A percentile compares a stretch with the other conserved stretches of the same genome.
phyloP scores from a whole-genome alignment of 2,113 vertebrate species.

The Pterocles burchelli region DNA sequence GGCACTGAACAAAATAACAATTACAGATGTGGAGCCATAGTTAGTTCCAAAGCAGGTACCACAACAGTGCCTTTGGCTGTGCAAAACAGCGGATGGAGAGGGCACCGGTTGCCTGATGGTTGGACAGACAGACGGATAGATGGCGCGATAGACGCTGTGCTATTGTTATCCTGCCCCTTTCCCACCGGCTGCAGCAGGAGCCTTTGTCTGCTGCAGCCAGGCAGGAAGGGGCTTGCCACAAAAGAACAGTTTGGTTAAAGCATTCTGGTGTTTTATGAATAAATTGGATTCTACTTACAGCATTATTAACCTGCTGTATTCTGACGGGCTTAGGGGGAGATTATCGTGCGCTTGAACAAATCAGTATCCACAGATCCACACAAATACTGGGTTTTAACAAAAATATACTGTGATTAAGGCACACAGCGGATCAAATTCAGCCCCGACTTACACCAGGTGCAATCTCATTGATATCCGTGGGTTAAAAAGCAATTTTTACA shows the following conservation, averaged over 20 bases:
- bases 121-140: neutral
- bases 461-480: conserved; percentile 66
- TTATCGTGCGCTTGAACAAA: conserved; percentile 58
- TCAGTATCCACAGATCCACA: conserved; percentile 61
- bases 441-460: conserved; percentile 56
- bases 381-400: conserved; percentile 64
- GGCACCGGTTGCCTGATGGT: rapidly evolving
- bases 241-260: conserved; percentile 71
- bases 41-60: neutral
- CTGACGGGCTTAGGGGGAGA: conserved; percentile 65
- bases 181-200: neutral
- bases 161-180: neutral
- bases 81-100: rapidly evolving
- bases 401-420: conserved; percentile 69
- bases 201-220: conserved; percentile 45
- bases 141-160: neutral
- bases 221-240: conserved; percentile 23
- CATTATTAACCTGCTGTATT: conserved; percentile 68
- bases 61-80: neutral
- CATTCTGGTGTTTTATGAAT: conserved; percentile 65
- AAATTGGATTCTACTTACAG: conserved; percentile 70
- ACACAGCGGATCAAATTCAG: conserved; percentile 50
- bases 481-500: conserved; percentile 68
- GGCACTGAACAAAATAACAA: neutral
- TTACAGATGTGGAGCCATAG: rapidly evolving